Evolutionary conservation across 37 sponge, comb jelly and placozoan species (phyloP), one percentile per base, ranked within the genome.

Genomic region (Ephydatia muelleri): DNA sequence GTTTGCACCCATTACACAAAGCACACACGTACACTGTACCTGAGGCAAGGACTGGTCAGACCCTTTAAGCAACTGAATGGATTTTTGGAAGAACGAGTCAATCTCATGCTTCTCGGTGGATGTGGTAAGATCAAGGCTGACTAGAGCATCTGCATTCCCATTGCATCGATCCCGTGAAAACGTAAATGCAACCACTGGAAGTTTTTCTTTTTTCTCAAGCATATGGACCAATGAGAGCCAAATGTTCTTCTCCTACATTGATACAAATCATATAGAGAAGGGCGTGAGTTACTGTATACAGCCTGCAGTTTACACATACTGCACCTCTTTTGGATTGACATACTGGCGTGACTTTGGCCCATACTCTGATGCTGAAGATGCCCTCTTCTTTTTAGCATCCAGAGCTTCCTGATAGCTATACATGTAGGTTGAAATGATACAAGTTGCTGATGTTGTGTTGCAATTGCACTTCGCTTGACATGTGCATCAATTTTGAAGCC

Each of bases 161-260:
- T 97, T 87, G 47, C 98, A 97, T 34, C 96, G 83, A 39, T 91
- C 90, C 5, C 92, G 88, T 13, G 96, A 95, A 65, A 99, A 88
- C n/a, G 95, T 95, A 80, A 99, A 99, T n/a, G 88, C 93, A 23
- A 99, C 94, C 64, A 92, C 89, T 4, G 99, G 99, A 1, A 99
- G 84, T 21, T 90, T 92, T 65, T 95, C 90, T 38, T 87, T 90
- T 80, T 95, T 95, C 67, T 93, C 65, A 27, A 97, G 88, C 77
- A 68, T 81, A 8, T 83, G 36, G 19, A 97, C 73, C 31, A 97
- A 77, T 22, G 98, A 93, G 66, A 89, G 49, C 92, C 92, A 97
- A 57, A 97, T 85, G 76, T 95, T 93, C 81, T 80, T 91, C 23
- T 97, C 98, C 96, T 97, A 79, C 31, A 34, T 21, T n/a, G n/a